Evolutionary conservation across 2,888 invertebrate genomes (phyloP), one percentile per base, ranked within the genome.

Genomic region (Acleris laterana): DNA sequence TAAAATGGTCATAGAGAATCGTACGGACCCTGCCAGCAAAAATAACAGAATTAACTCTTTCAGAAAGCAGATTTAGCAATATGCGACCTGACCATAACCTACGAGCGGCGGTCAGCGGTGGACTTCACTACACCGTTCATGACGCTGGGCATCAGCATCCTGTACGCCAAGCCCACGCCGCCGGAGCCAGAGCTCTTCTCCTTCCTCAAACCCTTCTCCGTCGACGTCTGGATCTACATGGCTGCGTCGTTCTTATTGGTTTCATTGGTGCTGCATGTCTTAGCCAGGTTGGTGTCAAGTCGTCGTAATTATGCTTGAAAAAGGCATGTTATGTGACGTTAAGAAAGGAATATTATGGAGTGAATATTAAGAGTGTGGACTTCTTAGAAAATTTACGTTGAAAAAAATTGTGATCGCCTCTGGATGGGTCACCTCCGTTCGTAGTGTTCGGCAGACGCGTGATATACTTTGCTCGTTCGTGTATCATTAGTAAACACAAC

Each of bases 51-150:
- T 9, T 22, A 38, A 19, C 49, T 42, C 64, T 87, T 87, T 46
- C 90, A 98, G 98, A 96, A 96, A 94, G 98, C 98, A 11, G 98
- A 99, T 84, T 94, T 99, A 73, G 99, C 98, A 0, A 96, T 99
- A 66, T 99, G 98, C 76, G 99, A 99, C 81, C 92, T 99, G 74
- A 99, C 99, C 2, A 99, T 99, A 69, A 99, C 98, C 11, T 98
- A 97, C 83, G 96, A 97, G 63, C 94, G 99, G 62, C 95, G 98
- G 74, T 95, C 95, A 71, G 96, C 95, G 44, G 98, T 98, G 19
- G 98, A 98, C 86, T 99, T 99, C 85, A 98, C 98, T 0, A 98
- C 98, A 90, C 99, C 99, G 0, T 99, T 99, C 88, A 99, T 99
- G 98, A 98, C 98, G 74, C 92, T 99, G 70, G 98, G 97, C 68